phyloP scores from a whole-genome alignment of 2,888 invertebrate species.

The Dysmachus trigonus region DNA sequence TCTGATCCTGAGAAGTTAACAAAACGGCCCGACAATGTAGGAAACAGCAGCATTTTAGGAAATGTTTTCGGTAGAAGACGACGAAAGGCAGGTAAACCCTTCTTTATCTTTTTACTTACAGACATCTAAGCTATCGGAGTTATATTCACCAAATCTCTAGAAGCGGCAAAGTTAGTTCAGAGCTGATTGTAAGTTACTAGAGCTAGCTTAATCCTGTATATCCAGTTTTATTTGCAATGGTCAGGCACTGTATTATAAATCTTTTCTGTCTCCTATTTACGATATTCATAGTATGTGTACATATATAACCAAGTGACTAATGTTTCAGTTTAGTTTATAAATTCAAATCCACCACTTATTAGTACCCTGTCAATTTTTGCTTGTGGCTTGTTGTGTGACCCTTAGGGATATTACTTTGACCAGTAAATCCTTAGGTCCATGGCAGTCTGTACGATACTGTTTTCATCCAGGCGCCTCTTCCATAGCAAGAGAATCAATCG shows the following conservation, averaged over 20 bases:
- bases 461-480: slow-evolving; percentile 88
- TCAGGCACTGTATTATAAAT: not conserved
- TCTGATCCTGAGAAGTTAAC: slow-evolving; percentile 54
- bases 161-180: not conserved
- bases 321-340: not conserved
- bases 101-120: slow-evolving; percentile 6
- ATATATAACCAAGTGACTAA: not conserved
- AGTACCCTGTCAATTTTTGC: slow-evolving; percentile 49
- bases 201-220: not conserved
- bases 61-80: slow-evolving; percentile 62
- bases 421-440: slow-evolving; percentile 58
- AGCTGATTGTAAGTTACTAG: not conserved
- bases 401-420: slow-evolving; percentile 41
- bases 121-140: not conserved
- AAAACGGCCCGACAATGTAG: slow-evolving; percentile 58
- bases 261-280: not conserved
- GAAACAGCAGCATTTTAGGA: slow-evolving; percentile 59
- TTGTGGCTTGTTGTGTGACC: slow-evolving; percentile 61
- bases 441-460: slow-evolving; percentile 74
- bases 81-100: slow-evolving; percentile 52
- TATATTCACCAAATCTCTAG: not conserved
- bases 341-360: not conserved
- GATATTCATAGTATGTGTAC: not conserved
- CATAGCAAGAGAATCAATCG: slow-evolving; percentile 67
- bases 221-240: not conserved